Conservation (phyloP, 1,140 invertebrate species). For the Streblospio benedicti region DNA sequence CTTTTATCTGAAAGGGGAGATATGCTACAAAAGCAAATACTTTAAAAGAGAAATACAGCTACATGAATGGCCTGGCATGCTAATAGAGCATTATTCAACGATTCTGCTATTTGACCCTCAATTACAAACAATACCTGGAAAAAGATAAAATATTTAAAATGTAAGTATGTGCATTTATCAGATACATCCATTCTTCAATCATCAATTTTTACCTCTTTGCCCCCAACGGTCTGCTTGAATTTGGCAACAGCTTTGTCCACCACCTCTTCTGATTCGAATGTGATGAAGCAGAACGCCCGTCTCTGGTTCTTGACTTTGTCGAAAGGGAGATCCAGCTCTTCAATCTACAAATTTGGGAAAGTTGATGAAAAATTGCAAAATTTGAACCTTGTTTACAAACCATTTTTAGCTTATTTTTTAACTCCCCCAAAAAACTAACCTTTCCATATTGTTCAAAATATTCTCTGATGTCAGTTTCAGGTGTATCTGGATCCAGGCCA, state of each 20-base stretch:
- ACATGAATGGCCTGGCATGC: neutral
- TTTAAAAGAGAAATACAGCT: neutral
- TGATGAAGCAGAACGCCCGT: constrained; percentile 91
- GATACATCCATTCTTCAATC: neutral
- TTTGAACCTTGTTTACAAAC: constrained; percentile 5
- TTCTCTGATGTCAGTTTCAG: constrained; percentile 83
- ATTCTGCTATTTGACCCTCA: neutral
- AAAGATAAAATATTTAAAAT: neutral
- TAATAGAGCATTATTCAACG: neutral
- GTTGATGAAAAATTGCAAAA: constrained; percentile 19
- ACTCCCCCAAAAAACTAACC: neutral
- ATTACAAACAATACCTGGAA: too few species aligned
- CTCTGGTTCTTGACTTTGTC: constrained; percentile 90
- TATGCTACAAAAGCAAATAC: neutral
- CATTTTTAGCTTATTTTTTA: neutral
- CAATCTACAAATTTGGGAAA: constrained; percentile 56
- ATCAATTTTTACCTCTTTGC: constrained; percentile 11
- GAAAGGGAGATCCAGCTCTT: constrained; percentile 88
- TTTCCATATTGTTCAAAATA: constrained; percentile 83
- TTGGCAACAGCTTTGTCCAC: constrained; percentile 64
- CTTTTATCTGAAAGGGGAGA: neutral
- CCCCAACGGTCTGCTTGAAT: constrained; percentile 13
- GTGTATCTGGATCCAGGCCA: constrained; percentile 76
- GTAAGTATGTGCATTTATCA: neutral
- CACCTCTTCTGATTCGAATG: constrained; percentile 85